These are phyloP conservation scores for Amphiprion clarkii DNA, from an alignment of 2,797 vertebrate genomes.

Conservation along the genomic window DNA sequence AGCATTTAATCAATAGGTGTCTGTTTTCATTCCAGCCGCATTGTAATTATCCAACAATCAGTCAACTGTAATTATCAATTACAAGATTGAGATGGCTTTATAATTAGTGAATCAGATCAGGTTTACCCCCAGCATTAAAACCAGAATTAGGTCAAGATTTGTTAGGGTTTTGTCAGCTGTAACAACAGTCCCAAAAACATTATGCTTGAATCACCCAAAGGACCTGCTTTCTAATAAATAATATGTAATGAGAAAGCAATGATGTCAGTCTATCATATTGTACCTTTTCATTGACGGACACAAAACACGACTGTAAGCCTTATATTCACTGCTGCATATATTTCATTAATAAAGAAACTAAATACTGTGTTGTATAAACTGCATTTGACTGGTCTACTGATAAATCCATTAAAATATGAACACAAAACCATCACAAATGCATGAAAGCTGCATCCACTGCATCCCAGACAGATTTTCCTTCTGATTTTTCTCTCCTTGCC, in stretches of 20 bases:
- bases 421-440: not conserved
- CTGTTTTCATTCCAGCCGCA: constrained; percentile 70
- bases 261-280: not conserved
- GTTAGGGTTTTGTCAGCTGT: constrained; percentile 35
- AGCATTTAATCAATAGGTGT: constrained; percentile 72
- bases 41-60: constrained; percentile 73
- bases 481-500: constrained; percentile 13
- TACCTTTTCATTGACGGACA: not conserved
- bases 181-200: constrained; percentile 21
- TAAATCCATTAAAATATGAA: constrained; percentile 3
- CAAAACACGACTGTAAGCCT: no score
- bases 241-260: not conserved
- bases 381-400: not conserved
- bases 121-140: constrained; percentile 56
- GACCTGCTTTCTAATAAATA: constrained; percentile 13
- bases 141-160: constrained; percentile 58
- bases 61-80: constrained; percentile 75
- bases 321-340: not conserved
- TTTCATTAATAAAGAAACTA: not conserved
- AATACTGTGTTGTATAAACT: not conserved
- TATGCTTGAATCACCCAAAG: constrained; percentile 16
- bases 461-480: constrained; percentile 1
- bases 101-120: constrained; percentile 68
- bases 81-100: constrained; percentile 67
- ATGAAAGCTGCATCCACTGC: not conserved